These are phyloP conservation scores for Phytoseiulus persimilis DNA, from an alignment of 2,888 invertebrate genomes.

Conservation along the genomic window DNA sequence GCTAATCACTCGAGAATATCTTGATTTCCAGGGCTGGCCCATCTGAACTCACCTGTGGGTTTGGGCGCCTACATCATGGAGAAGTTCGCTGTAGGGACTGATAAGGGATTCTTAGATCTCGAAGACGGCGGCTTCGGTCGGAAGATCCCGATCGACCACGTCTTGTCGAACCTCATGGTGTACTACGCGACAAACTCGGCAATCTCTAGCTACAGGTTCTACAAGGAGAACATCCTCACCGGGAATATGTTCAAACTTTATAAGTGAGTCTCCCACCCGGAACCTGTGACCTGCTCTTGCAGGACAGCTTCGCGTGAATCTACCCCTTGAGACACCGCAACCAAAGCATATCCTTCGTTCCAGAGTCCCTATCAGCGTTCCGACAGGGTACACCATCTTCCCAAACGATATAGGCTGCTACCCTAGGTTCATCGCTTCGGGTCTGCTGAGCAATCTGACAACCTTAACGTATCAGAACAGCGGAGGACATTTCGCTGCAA, in stretches of 20 bases:
- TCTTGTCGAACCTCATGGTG: constrained; percentile 69
- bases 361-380: constrained; percentile 62
- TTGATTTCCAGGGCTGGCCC: constrained; percentile 50
- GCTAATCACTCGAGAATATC: neutral
- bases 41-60: constrained; percentile 71
- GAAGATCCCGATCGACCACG: constrained; percentile 62
- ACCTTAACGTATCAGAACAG: constrained; percentile 60
- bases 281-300: too few species aligned
- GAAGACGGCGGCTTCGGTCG: constrained; percentile 61
- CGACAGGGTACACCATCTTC: constrained; percentile 66
- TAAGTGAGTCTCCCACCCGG: neutral
- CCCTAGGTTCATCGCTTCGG: constrained; percentile 57
- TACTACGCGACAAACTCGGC: constrained; percentile 70
- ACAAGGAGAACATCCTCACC: constrained; percentile 56
- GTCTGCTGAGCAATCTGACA: constrained; percentile 61
- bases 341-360: neutral
- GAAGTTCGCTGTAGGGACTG: constrained; percentile 72
- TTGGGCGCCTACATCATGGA: constrained; percentile 81
- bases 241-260: neutral
- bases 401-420: constrained; percentile 60
- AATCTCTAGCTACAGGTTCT: constrained; percentile 65
- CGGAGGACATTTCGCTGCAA: constrained; percentile 78
- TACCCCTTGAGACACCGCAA: too few species aligned
- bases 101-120: constrained; percentile 53
- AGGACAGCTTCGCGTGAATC: too few species aligned